These are phyloP conservation scores for Eulemur rubriventer DNA, from an alignment of 2,797 vertebrate species.

Conservation along the genomic window DNA sequence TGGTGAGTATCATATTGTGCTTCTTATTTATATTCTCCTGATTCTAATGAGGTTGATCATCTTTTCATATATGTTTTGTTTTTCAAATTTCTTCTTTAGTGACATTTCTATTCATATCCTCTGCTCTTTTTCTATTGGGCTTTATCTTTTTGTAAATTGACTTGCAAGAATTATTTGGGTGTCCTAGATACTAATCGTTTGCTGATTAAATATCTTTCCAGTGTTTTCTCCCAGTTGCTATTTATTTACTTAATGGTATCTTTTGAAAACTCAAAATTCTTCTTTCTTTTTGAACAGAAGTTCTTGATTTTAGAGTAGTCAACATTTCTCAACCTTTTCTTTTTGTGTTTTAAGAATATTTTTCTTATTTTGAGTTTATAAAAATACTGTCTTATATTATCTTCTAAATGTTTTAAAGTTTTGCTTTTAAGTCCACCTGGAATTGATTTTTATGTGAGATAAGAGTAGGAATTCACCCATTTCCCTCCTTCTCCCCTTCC, in stretches of 20 bases:
- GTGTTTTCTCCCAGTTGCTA: neutral
- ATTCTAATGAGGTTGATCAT: neutral
- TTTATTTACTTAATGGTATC: neutral
- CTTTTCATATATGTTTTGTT: neutral
- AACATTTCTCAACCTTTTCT: neutral
- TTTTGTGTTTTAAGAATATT: neutral
- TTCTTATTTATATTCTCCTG: neutral
- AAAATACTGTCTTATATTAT: neutral
- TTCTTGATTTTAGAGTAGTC: slow-evolving; percentile 23
- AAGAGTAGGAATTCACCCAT: neutral
- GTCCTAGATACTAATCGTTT: neutral
- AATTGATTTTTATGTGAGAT: neutral
- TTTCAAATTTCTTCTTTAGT: neutral
- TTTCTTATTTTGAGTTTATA: neutral
- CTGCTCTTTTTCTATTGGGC: neutral
- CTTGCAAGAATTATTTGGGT: neutral
- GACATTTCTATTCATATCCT: neutral
- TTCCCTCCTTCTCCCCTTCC: neutral
- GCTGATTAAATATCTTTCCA: neutral
- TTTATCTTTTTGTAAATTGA: slow-evolving; percentile 27
- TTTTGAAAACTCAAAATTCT: slow-evolving; percentile 11
- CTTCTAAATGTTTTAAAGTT: slow-evolving; percentile 12
- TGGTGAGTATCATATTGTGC: neutral
- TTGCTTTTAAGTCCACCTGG: neutral
- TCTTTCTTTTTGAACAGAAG: slow-evolving; percentile 18